Conservation (phyloP, 64 coral and sea anemone genomes). For the Stichodactyla helianthus region DNA sequence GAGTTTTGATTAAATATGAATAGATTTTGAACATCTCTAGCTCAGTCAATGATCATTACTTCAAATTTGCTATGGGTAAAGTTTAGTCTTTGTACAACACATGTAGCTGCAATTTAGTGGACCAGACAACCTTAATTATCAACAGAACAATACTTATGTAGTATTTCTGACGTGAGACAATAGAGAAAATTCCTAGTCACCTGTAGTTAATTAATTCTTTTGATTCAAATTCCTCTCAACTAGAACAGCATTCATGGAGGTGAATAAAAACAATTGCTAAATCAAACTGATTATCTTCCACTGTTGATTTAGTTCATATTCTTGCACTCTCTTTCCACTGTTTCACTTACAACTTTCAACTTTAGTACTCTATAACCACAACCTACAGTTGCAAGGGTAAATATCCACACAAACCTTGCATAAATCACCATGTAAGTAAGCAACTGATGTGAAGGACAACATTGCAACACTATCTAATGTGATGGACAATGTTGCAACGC, state of each 20-base stretch:
- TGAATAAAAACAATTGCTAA: neutral
- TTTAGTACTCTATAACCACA: neutral
- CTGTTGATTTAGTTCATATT: neutral
- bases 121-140: neutral
- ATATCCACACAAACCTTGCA: neutral
- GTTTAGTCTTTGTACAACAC: neutral
- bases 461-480: neutral
- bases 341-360: neutral
- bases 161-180: neutral
- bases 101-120: neutral
- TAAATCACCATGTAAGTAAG: neutral
- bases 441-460: neutral
- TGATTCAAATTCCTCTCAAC: neutral
- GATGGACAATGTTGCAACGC: neutral
- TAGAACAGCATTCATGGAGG: neutral
- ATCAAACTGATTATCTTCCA: neutral
- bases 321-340: neutral
- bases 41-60: neutral
- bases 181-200: neutral
- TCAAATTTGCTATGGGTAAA: neutral
- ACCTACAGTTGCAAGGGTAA: neutral
- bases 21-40: neutral
- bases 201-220: constrained; percentile 13
- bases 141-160: neutral
- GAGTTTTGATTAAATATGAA: too few relatives aligned